These are phyloP conservation scores for Timandra comae DNA, from an alignment of 2,888 invertebrate species.

Conservation along the genomic window DNA sequence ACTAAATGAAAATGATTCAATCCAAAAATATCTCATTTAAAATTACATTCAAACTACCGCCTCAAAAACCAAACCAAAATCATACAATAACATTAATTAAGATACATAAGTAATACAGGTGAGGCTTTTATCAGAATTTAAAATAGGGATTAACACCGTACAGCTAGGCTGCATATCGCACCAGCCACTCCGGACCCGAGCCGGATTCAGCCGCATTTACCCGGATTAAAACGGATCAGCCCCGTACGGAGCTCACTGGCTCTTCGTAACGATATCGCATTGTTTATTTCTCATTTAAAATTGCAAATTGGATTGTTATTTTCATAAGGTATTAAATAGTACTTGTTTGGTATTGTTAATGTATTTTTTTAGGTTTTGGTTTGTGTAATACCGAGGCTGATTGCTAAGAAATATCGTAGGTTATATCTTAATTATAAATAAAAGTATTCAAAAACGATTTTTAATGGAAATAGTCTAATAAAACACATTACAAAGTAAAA, in stretches of 20 bases:
- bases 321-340: conserved; percentile 23
- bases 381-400: no score
- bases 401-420: no score
- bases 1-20: no score
- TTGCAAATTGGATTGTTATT: conserved; percentile 51
- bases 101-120: conserved; percentile 59
- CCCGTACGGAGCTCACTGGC: conserved; percentile 37
- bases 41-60: no score
- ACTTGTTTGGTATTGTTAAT: conserved; percentile 3
- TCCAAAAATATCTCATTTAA: no score
- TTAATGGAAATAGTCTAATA: no score
- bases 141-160: conserved; percentile 70
- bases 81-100: conserved; percentile 20
- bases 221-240: conserved; percentile 52
- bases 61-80: no score
- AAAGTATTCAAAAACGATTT: no score
- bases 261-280: conserved; percentile 62
- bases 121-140: conserved; percentile 69
- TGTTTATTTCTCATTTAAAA: conserved; percentile 65
- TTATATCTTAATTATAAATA: no score
- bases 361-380: background rate
- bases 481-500: no score
- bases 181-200: conserved; percentile 39
- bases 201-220: conserved; percentile 43
- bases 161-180: conserved; percentile 57